These are phyloP conservation scores for Callitettix versicolor DNA, from an alignment of 1,140 invertebrate genomes.

Conservation along the genomic window DNA sequence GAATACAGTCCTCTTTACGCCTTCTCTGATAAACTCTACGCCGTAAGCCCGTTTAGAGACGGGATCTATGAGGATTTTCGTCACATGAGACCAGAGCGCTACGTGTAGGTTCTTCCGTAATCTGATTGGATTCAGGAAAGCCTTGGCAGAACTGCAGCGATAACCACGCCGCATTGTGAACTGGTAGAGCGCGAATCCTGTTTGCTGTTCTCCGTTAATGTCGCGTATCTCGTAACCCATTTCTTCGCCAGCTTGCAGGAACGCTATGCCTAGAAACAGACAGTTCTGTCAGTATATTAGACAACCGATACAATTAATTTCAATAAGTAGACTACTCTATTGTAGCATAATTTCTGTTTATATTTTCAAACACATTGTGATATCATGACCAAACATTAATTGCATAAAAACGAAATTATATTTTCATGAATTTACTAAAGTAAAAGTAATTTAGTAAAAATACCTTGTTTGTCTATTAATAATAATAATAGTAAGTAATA, in stretches of 20 bases:
- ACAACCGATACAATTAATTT: too few relatives aligned
- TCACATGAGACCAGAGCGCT: conserved; percentile 62
- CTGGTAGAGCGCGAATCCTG: conserved; percentile 70
- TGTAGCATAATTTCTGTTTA: too few relatives aligned
- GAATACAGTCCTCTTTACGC: conserved; percentile 48
- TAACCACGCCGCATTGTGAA: conserved; percentile 69
- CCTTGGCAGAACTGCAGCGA: conserved; percentile 67
- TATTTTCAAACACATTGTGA: too few relatives aligned
- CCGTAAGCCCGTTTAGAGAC: conserved; percentile 56
- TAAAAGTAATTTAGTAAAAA: too few relatives aligned
- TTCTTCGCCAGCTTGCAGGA: conserved; percentile 79
- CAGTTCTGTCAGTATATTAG: too few relatives aligned
- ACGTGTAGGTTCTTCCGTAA: conserved; percentile 61
- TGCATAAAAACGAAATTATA: too few relatives aligned
- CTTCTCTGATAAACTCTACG: conserved; percentile 63
- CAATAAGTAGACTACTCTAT: too few relatives aligned
- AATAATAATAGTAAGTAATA: too few relatives aligned
- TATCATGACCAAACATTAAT: too few relatives aligned
- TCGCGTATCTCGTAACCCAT: conserved; percentile 77
- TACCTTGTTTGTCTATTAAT: too few relatives aligned
- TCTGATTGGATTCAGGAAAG: conserved; percentile 64
- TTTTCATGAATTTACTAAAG: too few relatives aligned
- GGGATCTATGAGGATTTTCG: conserved; percentile 63
- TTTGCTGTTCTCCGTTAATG: conserved; percentile 68
- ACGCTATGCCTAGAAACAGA: conserved; percentile 48